A percentile compares a stretch with the other conserved stretches of the same genome.
phyloP scores from a whole-genome alignment of 2,888 invertebrate species.

The Trissonchulus latispiculum region DNA sequence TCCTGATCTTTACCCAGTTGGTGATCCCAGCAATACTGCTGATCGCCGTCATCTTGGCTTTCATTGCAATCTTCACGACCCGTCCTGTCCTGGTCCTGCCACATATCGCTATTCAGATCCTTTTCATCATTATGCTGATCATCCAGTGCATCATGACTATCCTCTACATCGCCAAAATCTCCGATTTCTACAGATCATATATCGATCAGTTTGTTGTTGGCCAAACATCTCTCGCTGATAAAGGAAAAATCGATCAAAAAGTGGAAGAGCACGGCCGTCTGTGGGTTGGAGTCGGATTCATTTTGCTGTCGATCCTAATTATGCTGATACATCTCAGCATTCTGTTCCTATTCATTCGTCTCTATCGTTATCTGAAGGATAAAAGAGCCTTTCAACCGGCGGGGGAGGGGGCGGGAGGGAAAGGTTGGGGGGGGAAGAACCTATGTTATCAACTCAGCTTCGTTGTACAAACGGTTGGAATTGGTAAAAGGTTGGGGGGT shows the following conservation, averaged over 20 bases:
- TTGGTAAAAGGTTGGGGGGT: too few relatives aligned
- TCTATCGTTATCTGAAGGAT: slow-evolving; percentile 6
- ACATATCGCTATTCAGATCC: not conserved
- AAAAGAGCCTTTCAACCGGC: slow-evolving; percentile 17
- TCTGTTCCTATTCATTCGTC: not conserved
- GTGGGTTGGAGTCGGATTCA: not conserved
- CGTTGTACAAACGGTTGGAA: too few relatives aligned
- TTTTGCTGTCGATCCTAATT: not conserved
- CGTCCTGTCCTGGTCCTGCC: not conserved
- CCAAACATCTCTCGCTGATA: too few relatives aligned
- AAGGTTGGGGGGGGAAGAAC: too few relatives aligned
- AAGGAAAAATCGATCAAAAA: not conserved
- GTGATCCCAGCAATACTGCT: not conserved
- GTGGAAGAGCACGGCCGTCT: too few relatives aligned
- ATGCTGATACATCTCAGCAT: not conserved
- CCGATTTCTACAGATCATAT: not conserved
- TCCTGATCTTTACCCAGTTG: not conserved
- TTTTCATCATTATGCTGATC: not conserved
- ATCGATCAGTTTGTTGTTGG: too few relatives aligned
- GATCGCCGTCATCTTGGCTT: not conserved
- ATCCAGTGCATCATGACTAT: not conserved
- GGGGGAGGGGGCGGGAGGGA: too few relatives aligned
- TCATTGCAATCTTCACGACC: not conserved
- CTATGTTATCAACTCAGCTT: too few relatives aligned
- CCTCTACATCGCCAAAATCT: not conserved